A percentile compares a stretch with the other conserved stretches of the same genome.
Evolutionary conservation across 2,888 invertebrate genomes (phyloP).

Genomic region (Disparrhopalites patrizii): DNA sequence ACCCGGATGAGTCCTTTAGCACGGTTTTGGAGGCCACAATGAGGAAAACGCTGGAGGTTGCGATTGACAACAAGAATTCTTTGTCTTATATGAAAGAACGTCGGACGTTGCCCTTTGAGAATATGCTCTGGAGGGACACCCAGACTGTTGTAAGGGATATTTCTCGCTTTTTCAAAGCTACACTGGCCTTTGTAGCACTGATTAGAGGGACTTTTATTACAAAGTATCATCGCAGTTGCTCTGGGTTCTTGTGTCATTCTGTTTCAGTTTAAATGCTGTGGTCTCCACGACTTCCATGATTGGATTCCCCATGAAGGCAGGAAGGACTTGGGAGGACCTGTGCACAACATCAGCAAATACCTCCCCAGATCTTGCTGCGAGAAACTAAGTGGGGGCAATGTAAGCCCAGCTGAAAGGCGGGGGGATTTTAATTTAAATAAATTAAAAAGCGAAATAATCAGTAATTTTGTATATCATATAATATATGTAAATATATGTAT

Average conservation of each 20-base stretch:
- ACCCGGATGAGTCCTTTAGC: neutral
- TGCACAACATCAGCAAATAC: neutral
- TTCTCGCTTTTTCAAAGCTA: neutral
- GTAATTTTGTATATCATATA: too few species aligned
- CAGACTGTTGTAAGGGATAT: conserved; percentile 1
- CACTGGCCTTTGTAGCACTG: too few species aligned
- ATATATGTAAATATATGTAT: too few species aligned
- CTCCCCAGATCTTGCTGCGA: conserved; percentile 5
- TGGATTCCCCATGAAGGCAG: neutral
- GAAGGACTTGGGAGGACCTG: too few species aligned
- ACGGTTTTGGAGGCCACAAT: neutral
- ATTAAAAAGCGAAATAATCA: too few species aligned
- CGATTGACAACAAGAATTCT: neutral
- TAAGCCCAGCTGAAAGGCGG: neutral
- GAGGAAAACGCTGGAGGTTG: neutral
- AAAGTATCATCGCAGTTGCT: neutral
- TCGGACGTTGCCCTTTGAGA: neutral
- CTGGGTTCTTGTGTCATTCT: neutral
- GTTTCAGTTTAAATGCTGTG: conserved; percentile 20
- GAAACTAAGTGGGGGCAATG: neutral
- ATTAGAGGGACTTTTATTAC: too few species aligned
- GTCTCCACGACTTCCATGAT: neutral
- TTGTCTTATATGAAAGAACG: too few species aligned
- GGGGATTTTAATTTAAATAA: too few species aligned
- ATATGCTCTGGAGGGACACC: conserved; percentile 2